Evolutionary conservation across 1,140 invertebrate species (phyloP).

Genomic region (Danaus melanippus): DNA sequence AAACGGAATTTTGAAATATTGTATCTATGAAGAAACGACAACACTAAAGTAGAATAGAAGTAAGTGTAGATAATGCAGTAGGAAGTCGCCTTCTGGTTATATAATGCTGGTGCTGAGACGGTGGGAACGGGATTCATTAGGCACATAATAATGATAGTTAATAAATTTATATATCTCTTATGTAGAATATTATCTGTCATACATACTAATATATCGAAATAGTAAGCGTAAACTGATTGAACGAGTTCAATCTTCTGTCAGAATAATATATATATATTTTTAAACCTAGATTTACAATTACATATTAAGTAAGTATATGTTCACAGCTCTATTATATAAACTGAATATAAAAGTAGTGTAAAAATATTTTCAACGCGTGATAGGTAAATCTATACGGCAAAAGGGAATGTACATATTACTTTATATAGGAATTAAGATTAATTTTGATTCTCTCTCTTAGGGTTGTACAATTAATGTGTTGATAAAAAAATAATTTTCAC

Average conservation of each 20-base stretch:
- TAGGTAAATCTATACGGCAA: constrained; percentile 25
- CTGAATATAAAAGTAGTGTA: constrained; percentile 44
- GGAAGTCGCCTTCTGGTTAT: constrained; percentile 1
- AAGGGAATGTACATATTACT: constrained; percentile 26
- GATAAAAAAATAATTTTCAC: constrained; percentile 22
- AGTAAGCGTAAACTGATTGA: constrained; percentile 65
- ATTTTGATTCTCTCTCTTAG: constrained; percentile 49
- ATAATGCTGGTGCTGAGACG: not conserved
- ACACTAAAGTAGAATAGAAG: constrained; percentile 40
- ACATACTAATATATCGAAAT: constrained; percentile 59
- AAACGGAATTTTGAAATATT: constrained; percentile 15
- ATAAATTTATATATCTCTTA: constrained; percentile 50
- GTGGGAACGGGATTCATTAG: constrained; percentile 26
- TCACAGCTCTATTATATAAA: constrained; percentile 16
- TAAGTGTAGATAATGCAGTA: constrained; percentile 9
- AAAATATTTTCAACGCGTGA: constrained; percentile 44
- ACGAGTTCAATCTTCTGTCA: constrained; percentile 33
- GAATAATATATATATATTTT: constrained; percentile 9
- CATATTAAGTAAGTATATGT: constrained; percentile 24
- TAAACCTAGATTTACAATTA: too few species aligned
- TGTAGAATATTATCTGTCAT: constrained; percentile 46
- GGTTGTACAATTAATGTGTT: constrained; percentile 39
- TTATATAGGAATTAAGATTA: constrained; percentile 19
- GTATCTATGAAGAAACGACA: constrained; percentile 15
- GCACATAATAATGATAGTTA: constrained; percentile 50